Conservation (phyloP, 2,113 vertebrate species). For the Archocentrus centrarchus region DNA sequence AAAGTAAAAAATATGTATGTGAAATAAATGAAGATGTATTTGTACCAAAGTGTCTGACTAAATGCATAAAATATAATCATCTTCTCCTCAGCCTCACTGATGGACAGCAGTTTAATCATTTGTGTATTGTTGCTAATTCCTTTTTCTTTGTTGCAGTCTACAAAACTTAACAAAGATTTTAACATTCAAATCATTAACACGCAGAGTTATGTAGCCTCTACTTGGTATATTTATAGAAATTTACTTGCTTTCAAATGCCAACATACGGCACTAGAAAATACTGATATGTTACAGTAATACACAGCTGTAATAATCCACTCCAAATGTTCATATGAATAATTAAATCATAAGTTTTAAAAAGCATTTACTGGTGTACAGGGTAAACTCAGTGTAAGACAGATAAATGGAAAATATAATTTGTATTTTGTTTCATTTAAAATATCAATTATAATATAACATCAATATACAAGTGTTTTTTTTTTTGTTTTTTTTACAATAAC, state of each 20-base stretch:
- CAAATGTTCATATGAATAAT: neutral
- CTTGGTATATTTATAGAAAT: neutral
- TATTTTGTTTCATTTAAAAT: neutral
- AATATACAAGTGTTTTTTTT: too few relatives aligned
- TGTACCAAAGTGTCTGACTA: constrained; percentile 73
- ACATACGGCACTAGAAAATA: neutral
- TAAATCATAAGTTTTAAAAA: neutral
- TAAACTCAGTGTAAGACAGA: neutral
- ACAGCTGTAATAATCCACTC: neutral
- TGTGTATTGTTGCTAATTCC: neutral
- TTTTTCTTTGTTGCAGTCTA: neutral
- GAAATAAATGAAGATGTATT: constrained; percentile 86
- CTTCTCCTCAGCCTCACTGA: constrained; percentile 3
- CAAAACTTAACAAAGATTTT: neutral
- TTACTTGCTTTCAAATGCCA: neutral
- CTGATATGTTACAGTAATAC: neutral
- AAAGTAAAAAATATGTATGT: constrained; percentile 82
- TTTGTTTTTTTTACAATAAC: neutral
- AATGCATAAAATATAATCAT: constrained; percentile 22
- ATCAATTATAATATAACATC: too few relatives aligned
- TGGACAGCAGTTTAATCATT: neutral
- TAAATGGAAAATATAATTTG: neutral
- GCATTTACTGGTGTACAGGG: neutral
- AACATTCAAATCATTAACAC: neutral
- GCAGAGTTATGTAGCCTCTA: neutral